phyloP scores from a whole-genome alignment of 2,113 vertebrate genomes.

The Eulacestoma nigropectus region DNA sequence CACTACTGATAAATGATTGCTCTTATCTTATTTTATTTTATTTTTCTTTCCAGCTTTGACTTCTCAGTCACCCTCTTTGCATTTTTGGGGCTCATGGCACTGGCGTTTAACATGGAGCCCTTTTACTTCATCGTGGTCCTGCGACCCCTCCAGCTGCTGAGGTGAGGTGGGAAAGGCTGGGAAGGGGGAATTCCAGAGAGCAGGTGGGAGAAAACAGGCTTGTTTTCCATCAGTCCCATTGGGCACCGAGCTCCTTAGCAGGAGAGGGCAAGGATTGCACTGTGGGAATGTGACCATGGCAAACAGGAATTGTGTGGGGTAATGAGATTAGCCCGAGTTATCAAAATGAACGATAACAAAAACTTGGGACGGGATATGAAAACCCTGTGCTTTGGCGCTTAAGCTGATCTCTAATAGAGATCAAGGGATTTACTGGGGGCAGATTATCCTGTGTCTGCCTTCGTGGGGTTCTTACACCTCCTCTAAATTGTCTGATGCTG shows the following conservation, averaged over 20 bases:
- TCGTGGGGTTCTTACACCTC: conserved; percentile 56
- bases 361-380: conserved; percentile 48
- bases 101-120: conserved; percentile 90
- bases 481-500: conserved; percentile 50
- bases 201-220: neutral
- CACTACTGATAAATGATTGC: neutral
- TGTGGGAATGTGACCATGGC: conserved; percentile 7
- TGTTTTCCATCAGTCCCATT: neutral
- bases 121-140: conserved; percentile 98
- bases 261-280: conserved; percentile 25
- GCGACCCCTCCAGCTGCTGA: conserved; percentile 89
- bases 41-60: conserved; percentile 82
- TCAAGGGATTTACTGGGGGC: conserved; percentile 56
- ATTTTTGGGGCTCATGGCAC: conserved; percentile 89
- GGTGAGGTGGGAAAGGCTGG: conserved; percentile 65
- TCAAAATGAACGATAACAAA: neutral
- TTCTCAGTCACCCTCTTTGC: conserved; percentile 91
- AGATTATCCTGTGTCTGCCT: conserved; percentile 57
- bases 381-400: conserved; percentile 38
- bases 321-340: conserved; percentile 44
- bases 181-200: neutral
- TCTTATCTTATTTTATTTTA: neutral
- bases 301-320: neutral
- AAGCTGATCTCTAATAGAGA: conserved; percentile 61
- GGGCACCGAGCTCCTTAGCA: neutral